Evolutionary conservation across 2,113 vertebrate genomes (phyloP).

Genomic region (Antechinus flavipes): DNA sequence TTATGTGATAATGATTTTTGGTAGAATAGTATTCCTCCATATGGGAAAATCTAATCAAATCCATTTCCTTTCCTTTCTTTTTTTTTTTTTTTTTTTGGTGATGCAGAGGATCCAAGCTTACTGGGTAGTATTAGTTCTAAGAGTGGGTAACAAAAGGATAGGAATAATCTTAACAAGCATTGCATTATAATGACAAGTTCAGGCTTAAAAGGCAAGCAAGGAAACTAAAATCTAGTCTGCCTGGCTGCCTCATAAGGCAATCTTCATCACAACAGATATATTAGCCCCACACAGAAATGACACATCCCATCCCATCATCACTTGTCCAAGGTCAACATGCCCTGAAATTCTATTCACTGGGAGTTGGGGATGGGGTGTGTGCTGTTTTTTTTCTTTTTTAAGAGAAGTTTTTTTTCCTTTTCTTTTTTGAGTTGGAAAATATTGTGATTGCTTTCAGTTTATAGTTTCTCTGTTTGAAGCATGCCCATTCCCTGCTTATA

Average conservation of each 20-base stretch:
- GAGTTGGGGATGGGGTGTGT: not conserved
- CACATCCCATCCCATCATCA: not conserved
- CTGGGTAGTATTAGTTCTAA: not conserved
- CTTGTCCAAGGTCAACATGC: constrained; percentile 50
- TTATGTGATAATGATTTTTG: not conserved
- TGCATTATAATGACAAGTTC: not conserved
- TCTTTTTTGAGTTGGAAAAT: not conserved
- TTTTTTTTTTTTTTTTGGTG: not conserved
- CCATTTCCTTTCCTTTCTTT: not conserved
- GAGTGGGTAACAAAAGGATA: not conserved
- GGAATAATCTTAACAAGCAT: not conserved
- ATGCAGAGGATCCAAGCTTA: not conserved
- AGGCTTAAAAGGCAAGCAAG: not conserved
- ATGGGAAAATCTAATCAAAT: not conserved
- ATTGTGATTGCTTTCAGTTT: not conserved
- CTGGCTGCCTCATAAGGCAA: constrained; percentile 52
- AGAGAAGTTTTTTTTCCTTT: not conserved
- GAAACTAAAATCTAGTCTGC: not conserved
- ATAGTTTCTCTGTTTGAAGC: not conserved
- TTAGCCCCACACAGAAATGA: constrained; percentile 14
- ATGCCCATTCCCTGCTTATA: not conserved
- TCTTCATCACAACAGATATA: not conserved
- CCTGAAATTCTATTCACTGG: constrained; percentile 12
- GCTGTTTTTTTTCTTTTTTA: not conserved
- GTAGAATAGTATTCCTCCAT: not conserved